Evolutionary conservation across 2,797 vertebrate genomes (phyloP).

Genomic region (Alouatta caraya): DNA sequence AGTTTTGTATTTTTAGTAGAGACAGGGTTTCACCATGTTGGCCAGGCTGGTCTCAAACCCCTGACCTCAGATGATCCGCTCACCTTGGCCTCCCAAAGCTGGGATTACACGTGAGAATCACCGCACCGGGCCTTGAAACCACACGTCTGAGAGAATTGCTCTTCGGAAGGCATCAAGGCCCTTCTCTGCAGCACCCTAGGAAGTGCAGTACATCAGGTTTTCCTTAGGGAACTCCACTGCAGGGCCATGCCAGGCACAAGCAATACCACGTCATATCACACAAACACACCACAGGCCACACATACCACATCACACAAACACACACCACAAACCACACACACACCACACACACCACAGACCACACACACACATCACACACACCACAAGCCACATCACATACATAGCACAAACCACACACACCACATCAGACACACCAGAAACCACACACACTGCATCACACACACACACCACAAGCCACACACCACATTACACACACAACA

Average conservation of each 20-base stretch:
- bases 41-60: too few relatives aligned
- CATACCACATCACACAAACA: too few relatives aligned
- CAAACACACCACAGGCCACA: background rate
- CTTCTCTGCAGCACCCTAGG: too few relatives aligned
- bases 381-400: too few relatives aligned
- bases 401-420: too few relatives aligned
- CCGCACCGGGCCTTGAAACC: background rate
- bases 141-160: background rate
- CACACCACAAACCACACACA: too few relatives aligned
- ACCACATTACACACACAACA: background rate
- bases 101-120: background rate
- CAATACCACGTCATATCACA: background rate
- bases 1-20: too few relatives aligned
- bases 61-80: too few relatives aligned
- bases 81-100: too few relatives aligned
- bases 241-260: background rate
- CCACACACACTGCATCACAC: background rate
- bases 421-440: background rate
- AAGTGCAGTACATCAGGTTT: background rate
- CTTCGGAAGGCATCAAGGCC: background rate
- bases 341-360: too few relatives aligned
- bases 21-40: too few relatives aligned
- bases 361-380: too few relatives aligned
- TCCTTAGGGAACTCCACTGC: background rate
- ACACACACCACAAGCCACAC: background rate